Evolutionary conservation across 1,140 invertebrate genomes (phyloP).

Genomic region (Carposina sasakii): DNA sequence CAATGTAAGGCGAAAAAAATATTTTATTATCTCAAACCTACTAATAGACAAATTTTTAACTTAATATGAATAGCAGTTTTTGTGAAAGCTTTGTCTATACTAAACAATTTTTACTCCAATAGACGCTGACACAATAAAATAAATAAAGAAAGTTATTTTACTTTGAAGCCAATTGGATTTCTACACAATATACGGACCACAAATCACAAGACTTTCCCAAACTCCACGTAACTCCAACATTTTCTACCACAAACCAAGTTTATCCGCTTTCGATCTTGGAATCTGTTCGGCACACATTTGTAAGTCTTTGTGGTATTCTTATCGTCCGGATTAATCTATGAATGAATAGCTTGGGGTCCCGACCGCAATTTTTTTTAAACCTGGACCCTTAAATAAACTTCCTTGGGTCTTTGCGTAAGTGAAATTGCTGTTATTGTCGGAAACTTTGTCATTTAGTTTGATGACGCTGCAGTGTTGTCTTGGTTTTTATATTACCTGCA

Average conservation of each 20-base stretch:
- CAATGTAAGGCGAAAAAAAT: too few relatives aligned
- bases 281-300: conserved; percentile 66
- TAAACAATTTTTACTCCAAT: too few relatives aligned
- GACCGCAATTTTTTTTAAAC: conserved; percentile 46
- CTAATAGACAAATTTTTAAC: too few relatives aligned
- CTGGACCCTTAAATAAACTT: conserved; percentile 40
- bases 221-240: conserved; percentile 27
- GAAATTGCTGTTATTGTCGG: conserved; percentile 22
- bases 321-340: conserved; percentile 63
- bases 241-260: conserved; percentile 53
- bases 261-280: conserved; percentile 62
- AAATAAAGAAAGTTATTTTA: too few relatives aligned
- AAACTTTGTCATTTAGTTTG: background rate
- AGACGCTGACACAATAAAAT: too few relatives aligned
- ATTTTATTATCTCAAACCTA: too few relatives aligned
- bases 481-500: too few relatives aligned
- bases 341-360: conserved; percentile 47
- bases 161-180: too few relatives aligned
- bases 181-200: too few relatives aligned
- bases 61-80: too few relatives aligned
- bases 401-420: conserved; percentile 28
- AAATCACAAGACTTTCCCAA: background rate
- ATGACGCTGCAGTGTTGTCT: background rate
- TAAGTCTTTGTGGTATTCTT: conserved; percentile 50
- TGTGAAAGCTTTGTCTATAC: too few relatives aligned